These are phyloP conservation scores for Rhagologus leucostigma DNA, from an alignment of 2,113 vertebrate species.

Conservation along the genomic window DNA sequence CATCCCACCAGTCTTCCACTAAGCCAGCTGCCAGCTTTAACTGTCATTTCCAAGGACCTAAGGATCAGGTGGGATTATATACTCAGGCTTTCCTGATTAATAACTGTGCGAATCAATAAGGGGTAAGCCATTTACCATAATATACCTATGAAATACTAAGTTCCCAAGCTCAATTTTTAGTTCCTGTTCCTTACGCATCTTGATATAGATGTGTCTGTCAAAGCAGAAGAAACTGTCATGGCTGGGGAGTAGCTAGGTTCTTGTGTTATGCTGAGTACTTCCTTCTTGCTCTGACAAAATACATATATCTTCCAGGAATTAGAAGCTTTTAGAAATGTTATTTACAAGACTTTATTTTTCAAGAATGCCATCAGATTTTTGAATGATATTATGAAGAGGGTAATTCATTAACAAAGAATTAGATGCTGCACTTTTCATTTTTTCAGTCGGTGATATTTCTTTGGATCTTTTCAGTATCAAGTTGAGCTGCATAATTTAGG, in stretches of 20 bases:
- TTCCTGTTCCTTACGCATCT: background rate
- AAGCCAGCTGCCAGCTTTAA: conserved; percentile 49
- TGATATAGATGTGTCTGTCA: background rate
- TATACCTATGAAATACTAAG: conserved; percentile 31
- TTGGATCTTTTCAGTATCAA: background rate
- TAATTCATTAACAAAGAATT: background rate
- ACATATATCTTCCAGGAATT: background rate
- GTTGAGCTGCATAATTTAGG: background rate
- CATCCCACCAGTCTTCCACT: background rate
- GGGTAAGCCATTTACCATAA: conserved; percentile 43
- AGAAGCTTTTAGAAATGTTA: background rate
- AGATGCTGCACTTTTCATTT: background rate
- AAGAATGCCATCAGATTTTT: background rate
- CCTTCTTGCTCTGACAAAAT: background rate
- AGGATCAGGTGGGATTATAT: conserved; percentile 63
- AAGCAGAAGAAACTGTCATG: background rate
- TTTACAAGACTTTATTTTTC: background rate
- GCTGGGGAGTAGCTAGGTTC: background rate
- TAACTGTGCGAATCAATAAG: conserved; percentile 53
- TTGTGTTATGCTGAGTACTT: background rate
- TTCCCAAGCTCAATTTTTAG: conserved; percentile 2
- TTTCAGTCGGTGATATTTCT: background rate
- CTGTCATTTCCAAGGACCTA: conserved; percentile 58
- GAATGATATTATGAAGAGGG: background rate
- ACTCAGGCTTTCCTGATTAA: conserved; percentile 51